Conservation (phyloP, 2,888 invertebrate genomes). For the Drosophila suboccidentalis region DNA sequence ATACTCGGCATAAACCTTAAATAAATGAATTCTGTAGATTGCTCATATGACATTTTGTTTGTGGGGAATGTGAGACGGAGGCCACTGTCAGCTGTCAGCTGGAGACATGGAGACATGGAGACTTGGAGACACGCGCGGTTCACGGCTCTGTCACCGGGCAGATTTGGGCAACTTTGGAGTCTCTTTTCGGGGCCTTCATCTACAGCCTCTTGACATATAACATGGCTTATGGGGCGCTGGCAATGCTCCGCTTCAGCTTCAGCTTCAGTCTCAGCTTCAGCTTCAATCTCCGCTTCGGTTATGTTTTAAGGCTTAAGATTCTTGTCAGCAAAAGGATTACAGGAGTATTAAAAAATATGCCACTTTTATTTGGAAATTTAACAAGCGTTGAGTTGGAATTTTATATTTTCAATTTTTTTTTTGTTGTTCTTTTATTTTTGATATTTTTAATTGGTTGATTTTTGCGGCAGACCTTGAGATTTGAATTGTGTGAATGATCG, state of each 20-base stretch:
- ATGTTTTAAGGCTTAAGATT: slow-evolving; percentile 72
- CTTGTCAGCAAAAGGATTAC: slow-evolving; percentile 79
- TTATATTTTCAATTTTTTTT: slow-evolving; percentile 6
- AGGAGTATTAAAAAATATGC: slow-evolving; percentile 71
- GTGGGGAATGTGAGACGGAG: slow-evolving; percentile 35
- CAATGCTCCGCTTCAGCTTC: slow-evolving; percentile 16
- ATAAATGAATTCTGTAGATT: slow-evolving; percentile 50
- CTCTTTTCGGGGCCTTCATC: slow-evolving; percentile 30
- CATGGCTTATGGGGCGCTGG: slow-evolving; percentile 47
- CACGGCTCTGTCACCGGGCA: slow-evolving; percentile 57
- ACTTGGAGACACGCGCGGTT: slow-evolving; percentile 29
- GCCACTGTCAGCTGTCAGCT: slow-evolving; percentile 72
- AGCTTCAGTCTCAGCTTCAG: slow-evolving; percentile 1
- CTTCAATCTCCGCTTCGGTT: slow-evolving; percentile 34
- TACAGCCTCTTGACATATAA: slow-evolving; percentile 29
- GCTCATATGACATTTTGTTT: slow-evolving; percentile 48
- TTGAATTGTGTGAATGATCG: slow-evolving; percentile 11
- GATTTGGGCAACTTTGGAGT: slow-evolving; percentile 57
- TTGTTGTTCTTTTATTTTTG: slow-evolving; percentile 2
- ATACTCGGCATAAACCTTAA: slow-evolving; percentile 22
- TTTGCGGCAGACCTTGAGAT: slow-evolving; percentile 31
- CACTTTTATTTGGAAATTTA: slow-evolving; percentile 51
- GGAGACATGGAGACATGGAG: slow-evolving; percentile 43
- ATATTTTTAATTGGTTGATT: slow-evolving; percentile 14
- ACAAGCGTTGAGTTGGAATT: slow-evolving; percentile 44